Conservation (phyloP, 1,140 invertebrate genomes). For the Ditylenchus dipsaci region DNA sequence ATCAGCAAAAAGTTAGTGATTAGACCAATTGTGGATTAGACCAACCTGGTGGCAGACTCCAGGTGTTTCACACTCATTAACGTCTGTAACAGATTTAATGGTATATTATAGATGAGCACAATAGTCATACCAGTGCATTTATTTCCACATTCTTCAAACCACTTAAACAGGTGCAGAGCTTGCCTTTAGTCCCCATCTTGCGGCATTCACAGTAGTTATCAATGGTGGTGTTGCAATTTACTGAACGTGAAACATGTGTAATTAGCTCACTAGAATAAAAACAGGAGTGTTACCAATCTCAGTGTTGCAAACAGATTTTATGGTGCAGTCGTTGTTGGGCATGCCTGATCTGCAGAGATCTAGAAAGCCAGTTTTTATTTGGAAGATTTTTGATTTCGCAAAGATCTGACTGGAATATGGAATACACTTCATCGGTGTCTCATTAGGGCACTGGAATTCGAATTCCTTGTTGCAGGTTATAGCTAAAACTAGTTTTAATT, state of each 20-base stretch:
- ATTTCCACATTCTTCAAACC: slow-evolving; percentile 18
- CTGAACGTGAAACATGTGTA: no score
- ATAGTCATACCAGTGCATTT: slow-evolving; percentile 48
- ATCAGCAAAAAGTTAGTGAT: neutral
- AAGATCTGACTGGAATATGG: slow-evolving; percentile 37
- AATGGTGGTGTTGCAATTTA: neutral
- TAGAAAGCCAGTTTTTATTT: neutral
- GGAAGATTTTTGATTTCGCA: neutral
- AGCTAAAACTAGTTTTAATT: slow-evolving; percentile 14
- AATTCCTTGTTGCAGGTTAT: slow-evolving; percentile 32
- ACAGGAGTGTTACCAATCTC: slow-evolving; percentile 15
- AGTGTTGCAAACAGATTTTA: slow-evolving; percentile 20
- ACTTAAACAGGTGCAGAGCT: slow-evolving; percentile 30
- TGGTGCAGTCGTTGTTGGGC: neutral
- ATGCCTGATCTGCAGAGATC: neutral
- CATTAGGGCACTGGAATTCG: slow-evolving; percentile 44
- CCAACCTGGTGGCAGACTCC: slow-evolving; percentile 73
- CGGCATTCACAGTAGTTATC: slow-evolving; percentile 39
- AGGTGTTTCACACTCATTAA: slow-evolving; percentile 79
- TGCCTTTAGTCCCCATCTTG: slow-evolving; percentile 12
- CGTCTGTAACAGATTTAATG: slow-evolving; percentile 73
- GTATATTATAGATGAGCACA: no score
- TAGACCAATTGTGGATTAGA: slow-evolving; percentile 4
- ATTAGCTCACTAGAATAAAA: neutral
- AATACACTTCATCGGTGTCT: slow-evolving; percentile 39